Evolutionary conservation across 1,140 invertebrate genomes (phyloP), one percentile per base, ranked within the genome.

Genomic region (Lithobius niger): DNA sequence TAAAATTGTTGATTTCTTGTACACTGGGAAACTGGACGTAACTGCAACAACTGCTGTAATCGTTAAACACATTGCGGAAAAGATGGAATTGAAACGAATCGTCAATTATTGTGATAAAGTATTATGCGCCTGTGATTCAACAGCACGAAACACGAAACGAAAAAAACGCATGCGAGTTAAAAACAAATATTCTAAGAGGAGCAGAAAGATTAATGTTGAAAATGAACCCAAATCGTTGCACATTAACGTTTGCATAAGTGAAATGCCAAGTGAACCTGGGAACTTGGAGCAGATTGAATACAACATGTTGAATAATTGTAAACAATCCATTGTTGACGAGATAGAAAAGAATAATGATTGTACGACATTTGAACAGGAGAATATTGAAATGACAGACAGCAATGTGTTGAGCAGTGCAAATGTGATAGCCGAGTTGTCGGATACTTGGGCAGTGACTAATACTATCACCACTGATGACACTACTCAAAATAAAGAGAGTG

Each of bases 1-100:
- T 13, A 64, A 62, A 27, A 62, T 73, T 22, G 59, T 73, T 28
- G 67, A 69, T 24, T 73, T 64, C 51, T 67, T 72, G 62, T 73
- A 73, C 55, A 66, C 65, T 1, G 67, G 66, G 21, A 58, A 57
- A 16, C 62, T 72, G 3, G 28, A 60, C 6, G 21, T 72, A 16
- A 57, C 57, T 1, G 44, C 56, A 21, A 52, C 50, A 18, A 59
- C 63, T 27, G 26, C 69, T 3, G 57, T 58, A 4, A 66, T 69
- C 48, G 60, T 73, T n/a, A 28, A 63, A 27, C 63, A 67, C 58
- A 66, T 72, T 18, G 60, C 61, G 1, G 27, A 24, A n/a, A 61
- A 59, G 22, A 45, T 61, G 47, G 56, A 58, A 47, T 16, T 60
- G 19, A 50, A 52, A 42, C 36, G 36, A 18, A 27, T 61, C n/a